These are phyloP conservation scores for Todus mexicanus DNA, from an alignment of 2,797 vertebrate species.

Conservation along the genomic window DNA sequence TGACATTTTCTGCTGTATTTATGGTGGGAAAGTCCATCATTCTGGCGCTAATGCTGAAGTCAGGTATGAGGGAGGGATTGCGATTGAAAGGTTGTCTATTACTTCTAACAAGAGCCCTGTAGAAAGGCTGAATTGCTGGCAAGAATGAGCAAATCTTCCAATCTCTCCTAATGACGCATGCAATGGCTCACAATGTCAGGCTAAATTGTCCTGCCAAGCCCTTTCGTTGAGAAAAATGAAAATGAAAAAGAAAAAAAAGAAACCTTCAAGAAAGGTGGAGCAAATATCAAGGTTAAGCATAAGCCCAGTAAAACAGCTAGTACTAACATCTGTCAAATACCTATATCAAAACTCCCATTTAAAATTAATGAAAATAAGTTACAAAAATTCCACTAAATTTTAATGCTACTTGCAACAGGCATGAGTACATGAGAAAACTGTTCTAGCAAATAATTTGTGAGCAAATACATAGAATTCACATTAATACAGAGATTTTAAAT, in stretches of 20 bases:
- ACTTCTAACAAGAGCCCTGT: constrained; percentile 20
- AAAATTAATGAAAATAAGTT: constrained; percentile 42
- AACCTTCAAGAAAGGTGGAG: neutral
- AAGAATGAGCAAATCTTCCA: neutral
- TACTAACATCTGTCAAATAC: constrained; percentile 8
- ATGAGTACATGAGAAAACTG: neutral
- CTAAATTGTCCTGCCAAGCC: constrained; percentile 52
- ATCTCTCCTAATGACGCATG: neutral
- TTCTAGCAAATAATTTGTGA: neutral
- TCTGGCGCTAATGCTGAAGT: neutral
- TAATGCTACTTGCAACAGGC: neutral
- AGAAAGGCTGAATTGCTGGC: constrained; percentile 15
- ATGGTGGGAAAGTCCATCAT: neutral
- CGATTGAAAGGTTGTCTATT: neutral
- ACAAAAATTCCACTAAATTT: neutral
- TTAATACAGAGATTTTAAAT: neutral
- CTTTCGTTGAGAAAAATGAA: constrained; percentile 17
- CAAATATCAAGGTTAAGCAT: neutral
- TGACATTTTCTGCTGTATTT: neutral
- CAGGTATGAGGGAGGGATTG: neutral
- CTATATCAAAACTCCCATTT: neutral
- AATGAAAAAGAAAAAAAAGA: neutral
- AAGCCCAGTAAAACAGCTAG: neutral
- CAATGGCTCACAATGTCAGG: constrained; percentile 20
- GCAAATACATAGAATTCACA: neutral